Evolutionary conservation across 2,888 invertebrate species (phyloP).

Genomic region (Periphyllus acericola): DNA sequence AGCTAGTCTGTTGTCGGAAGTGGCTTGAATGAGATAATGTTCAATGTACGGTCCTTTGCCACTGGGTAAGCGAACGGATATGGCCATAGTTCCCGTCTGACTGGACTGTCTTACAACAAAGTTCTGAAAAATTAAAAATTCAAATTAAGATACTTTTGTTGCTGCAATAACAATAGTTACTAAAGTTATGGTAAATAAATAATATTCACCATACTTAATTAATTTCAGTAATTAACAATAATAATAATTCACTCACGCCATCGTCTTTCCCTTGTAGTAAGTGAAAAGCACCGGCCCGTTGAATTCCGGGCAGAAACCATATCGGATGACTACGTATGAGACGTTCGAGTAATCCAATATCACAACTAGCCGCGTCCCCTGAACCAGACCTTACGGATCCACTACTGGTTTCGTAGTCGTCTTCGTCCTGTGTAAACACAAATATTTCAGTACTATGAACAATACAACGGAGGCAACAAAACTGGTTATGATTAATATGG

Average conservation of each 20-base stretch:
- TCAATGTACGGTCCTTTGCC: conserved; percentile 92
- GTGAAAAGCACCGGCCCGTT: conserved; percentile 92
- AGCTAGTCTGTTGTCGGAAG: conserved; percentile 79
- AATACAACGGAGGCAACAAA: background rate
- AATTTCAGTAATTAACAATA: no score
- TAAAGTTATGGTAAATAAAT: background rate
- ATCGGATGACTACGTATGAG: conserved; percentile 92
- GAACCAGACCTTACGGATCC: conserved; percentile 67
- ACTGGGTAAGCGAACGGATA: conserved; percentile 88
- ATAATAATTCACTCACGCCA: conserved; percentile 75
- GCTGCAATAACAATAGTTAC: no score
- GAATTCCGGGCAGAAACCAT: conserved; percentile 94
- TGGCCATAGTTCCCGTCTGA: conserved; percentile 92
- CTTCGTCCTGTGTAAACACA: conserved; percentile 35
- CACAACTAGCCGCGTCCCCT: conserved; percentile 77
- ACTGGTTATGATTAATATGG: conserved; percentile 16
- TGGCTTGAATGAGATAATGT: conserved; percentile 93
- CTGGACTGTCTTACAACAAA: conserved; percentile 96
- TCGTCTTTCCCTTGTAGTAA: conserved; percentile 92
- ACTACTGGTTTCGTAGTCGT: conserved; percentile 53
- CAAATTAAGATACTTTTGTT: no score
- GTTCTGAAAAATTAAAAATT: conserved; percentile 73
- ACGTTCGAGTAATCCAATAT: conserved; percentile 85
- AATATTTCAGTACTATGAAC: background rate
- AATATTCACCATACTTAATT: background rate